A percentile compares a stretch with the other conserved stretches of the same genome.
phyloP scores from a whole-genome alignment of 2,113 vertebrate species.

The Rhineura floridana region DNA sequence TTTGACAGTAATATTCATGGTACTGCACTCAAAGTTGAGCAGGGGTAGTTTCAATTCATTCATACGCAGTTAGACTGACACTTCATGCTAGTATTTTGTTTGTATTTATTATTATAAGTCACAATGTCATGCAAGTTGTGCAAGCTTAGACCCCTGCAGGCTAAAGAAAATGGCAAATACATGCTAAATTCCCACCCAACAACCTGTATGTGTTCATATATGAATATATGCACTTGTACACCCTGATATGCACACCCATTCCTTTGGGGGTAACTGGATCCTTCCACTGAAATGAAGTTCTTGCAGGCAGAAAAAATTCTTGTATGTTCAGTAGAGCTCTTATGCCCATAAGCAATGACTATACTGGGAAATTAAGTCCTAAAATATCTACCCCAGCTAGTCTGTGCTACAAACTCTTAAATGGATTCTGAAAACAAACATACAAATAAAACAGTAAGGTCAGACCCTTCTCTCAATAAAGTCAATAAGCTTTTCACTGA shows the following conservation, averaged over 20 bases:
- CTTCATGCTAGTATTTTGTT: not conserved
- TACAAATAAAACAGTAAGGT: not conserved
- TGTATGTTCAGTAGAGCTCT: not conserved
- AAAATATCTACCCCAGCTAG: not conserved
- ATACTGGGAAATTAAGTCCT: not conserved
- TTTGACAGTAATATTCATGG: not conserved
- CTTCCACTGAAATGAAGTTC: not conserved
- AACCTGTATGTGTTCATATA: not conserved
- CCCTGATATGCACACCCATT: not conserved
- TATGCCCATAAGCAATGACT: not conserved
- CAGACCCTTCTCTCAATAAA: not conserved
- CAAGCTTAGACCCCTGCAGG: not conserved
- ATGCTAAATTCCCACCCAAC: no score
- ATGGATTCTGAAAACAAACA: not conserved
- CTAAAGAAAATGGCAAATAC: not conserved
- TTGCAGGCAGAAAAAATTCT: not conserved
- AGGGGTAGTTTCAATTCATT: not conserved
- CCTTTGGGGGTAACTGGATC: not conserved
- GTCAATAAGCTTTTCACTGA: not conserved
- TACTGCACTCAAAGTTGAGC: not conserved
- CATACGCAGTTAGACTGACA: not conserved
- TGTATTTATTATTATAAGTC: no score
- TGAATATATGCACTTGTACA: not conserved
- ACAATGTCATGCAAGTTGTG: not conserved
- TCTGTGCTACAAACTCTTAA: not conserved